A percentile compares a stretch with the other conserved stretches of the same genome.
phyloP scores from a whole-genome alignment of 2,113 vertebrate genomes.

The Nerophis ophidion region DNA sequence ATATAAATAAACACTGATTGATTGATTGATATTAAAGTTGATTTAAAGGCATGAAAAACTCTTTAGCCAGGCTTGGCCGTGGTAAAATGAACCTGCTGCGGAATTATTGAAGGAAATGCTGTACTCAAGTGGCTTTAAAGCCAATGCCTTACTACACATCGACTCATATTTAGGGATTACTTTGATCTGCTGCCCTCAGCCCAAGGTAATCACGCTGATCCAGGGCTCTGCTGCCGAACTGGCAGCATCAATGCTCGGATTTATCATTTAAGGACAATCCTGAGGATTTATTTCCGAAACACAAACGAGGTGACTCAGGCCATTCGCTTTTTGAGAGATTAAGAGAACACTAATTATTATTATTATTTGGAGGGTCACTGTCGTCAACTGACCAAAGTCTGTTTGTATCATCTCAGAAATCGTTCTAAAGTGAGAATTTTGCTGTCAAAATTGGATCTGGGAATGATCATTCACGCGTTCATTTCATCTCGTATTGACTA shows the following conservation, averaged over 20 bases:
- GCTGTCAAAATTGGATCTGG: no score
- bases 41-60: no score
- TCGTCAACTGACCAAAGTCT: no score
- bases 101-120: background rate
- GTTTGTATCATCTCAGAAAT: no score
- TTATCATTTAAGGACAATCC: conserved; percentile 37
- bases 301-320: conserved; percentile 18
- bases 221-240: conserved; percentile 49
- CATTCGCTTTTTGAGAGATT: conserved; percentile 12
- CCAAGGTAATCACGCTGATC: conserved; percentile 62
- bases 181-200: conserved; percentile 50
- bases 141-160: background rate
- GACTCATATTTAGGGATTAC: conserved; percentile 52
- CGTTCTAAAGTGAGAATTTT: no score
- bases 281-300: conserved; percentile 56
- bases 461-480: no score
- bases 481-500: no score
- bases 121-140: no score
- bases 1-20: no score
- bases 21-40: no score
- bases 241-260: conserved; percentile 42
- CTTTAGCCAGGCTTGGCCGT: no score
- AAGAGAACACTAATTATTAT: conserved; percentile 16
- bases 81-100: background rate
- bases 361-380: no score